Evolutionary conservation across 2,113 vertebrate species (phyloP), one percentile per base, ranked within the genome.

Genomic region (Suncus etruscus): DNA sequence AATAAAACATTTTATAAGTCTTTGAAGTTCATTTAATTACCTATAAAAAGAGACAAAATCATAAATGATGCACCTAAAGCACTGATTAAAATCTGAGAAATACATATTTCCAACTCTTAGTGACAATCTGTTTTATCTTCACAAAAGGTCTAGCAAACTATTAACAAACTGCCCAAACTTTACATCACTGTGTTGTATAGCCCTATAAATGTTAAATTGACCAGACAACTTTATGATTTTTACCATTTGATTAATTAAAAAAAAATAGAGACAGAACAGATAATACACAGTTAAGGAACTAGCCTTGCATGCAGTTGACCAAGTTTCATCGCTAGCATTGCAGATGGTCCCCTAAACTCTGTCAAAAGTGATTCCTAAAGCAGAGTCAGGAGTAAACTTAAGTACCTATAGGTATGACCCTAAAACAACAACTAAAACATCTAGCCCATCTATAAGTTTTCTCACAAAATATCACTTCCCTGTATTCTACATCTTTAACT

Each of bases 401-500:
- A 54, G 54, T 54, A 54, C 54, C 54, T 54, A 15, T 12, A 54
- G 54, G 54, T 54, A 16, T 54, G 58, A 61, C 3, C 58, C 58
- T 20, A 61, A 22, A 61, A 16, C 16, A 22, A 61, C 3, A 61
- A 61, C 14, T 20, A 61, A 61, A 14, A 20, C 18, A 61, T 25
- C 24, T 92, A 70, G 12, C 11, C 4, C 18, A 45, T 15, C n/a
- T 18, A 68, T 14, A 87, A 63, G 39, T 69, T 51, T 50, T 81
- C 45, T 83, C 20, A 83, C 1, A 54, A 96, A 94, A 72, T 87
- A 61, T 66, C 12, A 68, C 61, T 77, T 12, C 0, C 32, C 11
- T 39, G 50, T 20, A 73, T 93, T 91, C 27, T 90, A 82, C 31
- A 69, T 8, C 18, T 70, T 25, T 84, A 12, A 78, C 20, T 91